Evolutionary conservation across 2,113 vertebrate genomes (phyloP).

Genomic region (Athene cunicularia): DNA sequence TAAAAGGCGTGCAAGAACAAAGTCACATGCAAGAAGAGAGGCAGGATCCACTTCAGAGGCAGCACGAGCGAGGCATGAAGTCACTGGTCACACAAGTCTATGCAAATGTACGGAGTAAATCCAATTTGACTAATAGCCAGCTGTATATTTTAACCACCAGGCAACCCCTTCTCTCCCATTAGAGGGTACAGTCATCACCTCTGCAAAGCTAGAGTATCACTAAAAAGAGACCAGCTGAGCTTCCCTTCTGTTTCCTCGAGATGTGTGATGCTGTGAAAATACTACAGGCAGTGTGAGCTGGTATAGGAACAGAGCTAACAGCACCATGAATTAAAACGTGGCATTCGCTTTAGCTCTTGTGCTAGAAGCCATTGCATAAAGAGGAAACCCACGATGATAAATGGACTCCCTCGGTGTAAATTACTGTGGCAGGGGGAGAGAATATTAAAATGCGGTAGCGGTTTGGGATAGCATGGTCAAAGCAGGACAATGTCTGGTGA

Average conservation of each 20-base stretch:
- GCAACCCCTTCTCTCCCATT: not conserved
- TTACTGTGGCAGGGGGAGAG: not conserved
- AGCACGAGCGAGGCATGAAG: not conserved
- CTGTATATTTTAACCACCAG: slow-evolving; percentile 25
- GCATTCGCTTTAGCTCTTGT: not conserved
- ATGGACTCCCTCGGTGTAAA: not conserved
- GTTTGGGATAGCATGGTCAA: not conserved
- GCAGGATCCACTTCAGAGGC: not conserved
- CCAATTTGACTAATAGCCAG: not conserved
- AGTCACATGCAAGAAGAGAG: not conserved
- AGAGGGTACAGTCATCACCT: slow-evolving; percentile 40
- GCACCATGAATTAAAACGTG: not conserved
- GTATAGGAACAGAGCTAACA: not conserved
- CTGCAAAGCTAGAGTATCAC: slow-evolving; percentile 10
- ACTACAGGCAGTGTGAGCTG: slow-evolving; percentile 6
- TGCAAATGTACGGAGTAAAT: not conserved
- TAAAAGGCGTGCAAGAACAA: not conserved
- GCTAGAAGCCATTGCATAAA: not conserved
- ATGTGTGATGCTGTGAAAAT: slow-evolving; percentile 63
- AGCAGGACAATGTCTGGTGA: not conserved
- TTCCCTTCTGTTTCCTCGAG: slow-evolving; percentile 41
- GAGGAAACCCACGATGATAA: not conserved
- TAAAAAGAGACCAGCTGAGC: slow-evolving; percentile 51
- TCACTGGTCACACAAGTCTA: not conserved
- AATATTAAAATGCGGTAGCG: not conserved